These are phyloP conservation scores for Anticlea derivata DNA, from an alignment of 2,888 invertebrate genomes.

Conservation along the genomic window DNA sequence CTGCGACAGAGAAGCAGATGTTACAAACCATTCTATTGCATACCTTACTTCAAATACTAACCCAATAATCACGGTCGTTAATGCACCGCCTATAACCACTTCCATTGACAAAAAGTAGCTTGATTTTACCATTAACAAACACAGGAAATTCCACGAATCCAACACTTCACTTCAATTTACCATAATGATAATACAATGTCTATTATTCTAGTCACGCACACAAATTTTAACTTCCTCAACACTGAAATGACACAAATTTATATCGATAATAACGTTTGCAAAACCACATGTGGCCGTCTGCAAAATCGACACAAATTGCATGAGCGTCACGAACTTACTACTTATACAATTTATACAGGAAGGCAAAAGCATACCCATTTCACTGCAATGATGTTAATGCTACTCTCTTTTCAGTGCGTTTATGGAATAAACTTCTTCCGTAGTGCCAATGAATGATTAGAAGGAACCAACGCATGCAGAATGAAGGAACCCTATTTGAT, in stretches of 20 bases:
- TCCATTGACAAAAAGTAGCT: constrained; percentile 69
- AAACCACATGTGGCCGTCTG: constrained; percentile 59
- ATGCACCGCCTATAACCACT: constrained; percentile 78
- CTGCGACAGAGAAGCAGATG: constrained; percentile 54
- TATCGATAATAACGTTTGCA: constrained; percentile 54
- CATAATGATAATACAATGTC: constrained; percentile 40
- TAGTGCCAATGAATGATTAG: constrained; percentile 67
- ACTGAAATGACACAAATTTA: constrained; percentile 54
- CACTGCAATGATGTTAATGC: constrained; percentile 35
- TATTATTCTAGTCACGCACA: constrained; percentile 54
- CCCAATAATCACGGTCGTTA: constrained; percentile 75
- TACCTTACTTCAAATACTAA: constrained; percentile 71
- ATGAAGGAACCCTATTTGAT: constrained; percentile 59
- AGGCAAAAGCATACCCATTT: constrained; percentile 22
- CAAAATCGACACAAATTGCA: constrained; percentile 72
- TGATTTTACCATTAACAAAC: constrained; percentile 68
- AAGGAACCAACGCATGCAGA: constrained; percentile 69
- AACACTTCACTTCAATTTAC: constrained; percentile 53
- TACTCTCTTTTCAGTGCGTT: constrained; percentile 48
- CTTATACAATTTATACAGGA: constrained; percentile 33
- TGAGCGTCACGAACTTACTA: constrained; percentile 61
- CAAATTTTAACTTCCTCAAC: constrained; percentile 53
- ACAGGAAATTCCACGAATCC: constrained; percentile 81
- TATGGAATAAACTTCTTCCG: constrained; percentile 43
- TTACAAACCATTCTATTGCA: constrained; percentile 67